These are phyloP conservation scores for Neocloeon triangulifer DNA, from an alignment of 1,140 invertebrate genomes.

Conservation along the genomic window DNA sequence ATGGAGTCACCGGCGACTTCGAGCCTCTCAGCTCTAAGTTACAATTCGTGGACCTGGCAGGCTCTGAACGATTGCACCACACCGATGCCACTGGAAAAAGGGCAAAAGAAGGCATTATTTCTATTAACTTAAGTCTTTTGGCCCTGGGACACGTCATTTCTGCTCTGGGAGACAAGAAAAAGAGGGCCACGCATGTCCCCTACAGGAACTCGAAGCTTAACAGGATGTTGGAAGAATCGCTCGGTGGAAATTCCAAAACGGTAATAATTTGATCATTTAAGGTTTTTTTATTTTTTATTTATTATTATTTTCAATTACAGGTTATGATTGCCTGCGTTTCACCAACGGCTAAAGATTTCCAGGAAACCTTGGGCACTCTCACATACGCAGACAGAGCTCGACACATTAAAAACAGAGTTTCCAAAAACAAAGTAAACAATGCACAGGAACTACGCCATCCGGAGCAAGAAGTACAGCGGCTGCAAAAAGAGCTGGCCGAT, in stretches of 20 bases:
- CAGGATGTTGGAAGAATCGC: slow-evolving; percentile 81
- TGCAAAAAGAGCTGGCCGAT: slow-evolving; percentile 80
- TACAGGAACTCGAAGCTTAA: slow-evolving; percentile 95
- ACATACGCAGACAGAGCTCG: slow-evolving; percentile 94
- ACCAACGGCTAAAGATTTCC: slow-evolving; percentile 93
- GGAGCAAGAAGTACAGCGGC: slow-evolving; percentile 62
- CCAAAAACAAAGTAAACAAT: slow-evolving; percentile 86
- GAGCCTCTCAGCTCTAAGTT: slow-evolving; percentile 82
- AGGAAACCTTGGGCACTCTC: slow-evolving; percentile 94
- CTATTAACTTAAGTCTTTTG: slow-evolving; percentile 78
- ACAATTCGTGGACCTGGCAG: slow-evolving; percentile 91
- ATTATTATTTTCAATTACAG: slow-evolving; percentile 14
- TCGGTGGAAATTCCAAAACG: slow-evolving; percentile 48
- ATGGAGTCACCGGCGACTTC: slow-evolving; percentile 29
- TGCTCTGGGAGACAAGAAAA: slow-evolving; percentile 76
- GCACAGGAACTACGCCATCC: slow-evolving; percentile 77
- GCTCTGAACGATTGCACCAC: slow-evolving; percentile 84
- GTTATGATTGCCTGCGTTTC: slow-evolving; percentile 98
- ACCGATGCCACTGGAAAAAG: slow-evolving; percentile 81
- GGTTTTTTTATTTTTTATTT: slow-evolving; percentile 7
- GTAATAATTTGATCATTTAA: slow-evolving; percentile 1
- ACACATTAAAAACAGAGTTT: slow-evolving; percentile 94
- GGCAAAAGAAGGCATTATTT: slow-evolving; percentile 84
- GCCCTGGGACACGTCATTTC: slow-evolving; percentile 96
- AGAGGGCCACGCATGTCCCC: slow-evolving; percentile 77